Percentiles rank a stretch among this genome's conserved stretches.
Conservation (phyloP, 1,140 invertebrate species). For the Chlorops oryzae region DNA sequence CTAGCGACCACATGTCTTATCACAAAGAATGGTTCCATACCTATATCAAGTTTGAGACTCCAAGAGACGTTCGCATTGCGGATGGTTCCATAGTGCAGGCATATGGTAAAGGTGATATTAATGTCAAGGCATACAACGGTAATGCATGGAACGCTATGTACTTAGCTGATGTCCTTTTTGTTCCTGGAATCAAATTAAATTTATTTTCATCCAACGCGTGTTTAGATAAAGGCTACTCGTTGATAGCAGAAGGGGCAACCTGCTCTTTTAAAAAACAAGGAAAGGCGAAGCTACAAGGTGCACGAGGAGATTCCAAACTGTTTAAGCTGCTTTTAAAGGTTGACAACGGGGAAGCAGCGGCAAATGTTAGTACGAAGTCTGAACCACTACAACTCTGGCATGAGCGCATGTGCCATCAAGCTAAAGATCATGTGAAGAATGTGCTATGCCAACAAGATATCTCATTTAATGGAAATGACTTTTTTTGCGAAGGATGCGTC, state of each 20-base stretch:
- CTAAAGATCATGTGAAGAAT: too few relatives aligned
- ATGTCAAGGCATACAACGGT: not conserved
- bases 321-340: too few relatives aligned
- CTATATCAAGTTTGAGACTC: not conserved
- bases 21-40: slow-evolving; percentile 8
- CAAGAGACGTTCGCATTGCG: not conserved
- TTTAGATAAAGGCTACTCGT: not conserved
- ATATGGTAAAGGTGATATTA: slow-evolving; percentile 3
- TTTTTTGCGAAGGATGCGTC: slow-evolving; percentile 4
- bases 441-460: too few relatives aligned
- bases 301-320: not conserved
- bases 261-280: not conserved
- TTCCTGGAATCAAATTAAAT: not conserved
- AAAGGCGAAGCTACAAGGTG: not conserved
- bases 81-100: not conserved
- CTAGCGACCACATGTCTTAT: slow-evolving; percentile 8
- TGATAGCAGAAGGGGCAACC: not conserved
- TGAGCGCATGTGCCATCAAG: too few relatives aligned
- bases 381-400: too few relatives aligned
- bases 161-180: too few relatives aligned
- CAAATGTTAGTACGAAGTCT: not conserved
- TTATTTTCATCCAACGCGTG: slow-evolving; percentile 1
- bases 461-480: not conserved
- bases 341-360: too few relatives aligned
- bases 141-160: not conserved